These are phyloP conservation scores for Dunckerocampus dactyliophorus DNA, from an alignment of 2,113 vertebrate genomes.

Conservation along the genomic window DNA sequence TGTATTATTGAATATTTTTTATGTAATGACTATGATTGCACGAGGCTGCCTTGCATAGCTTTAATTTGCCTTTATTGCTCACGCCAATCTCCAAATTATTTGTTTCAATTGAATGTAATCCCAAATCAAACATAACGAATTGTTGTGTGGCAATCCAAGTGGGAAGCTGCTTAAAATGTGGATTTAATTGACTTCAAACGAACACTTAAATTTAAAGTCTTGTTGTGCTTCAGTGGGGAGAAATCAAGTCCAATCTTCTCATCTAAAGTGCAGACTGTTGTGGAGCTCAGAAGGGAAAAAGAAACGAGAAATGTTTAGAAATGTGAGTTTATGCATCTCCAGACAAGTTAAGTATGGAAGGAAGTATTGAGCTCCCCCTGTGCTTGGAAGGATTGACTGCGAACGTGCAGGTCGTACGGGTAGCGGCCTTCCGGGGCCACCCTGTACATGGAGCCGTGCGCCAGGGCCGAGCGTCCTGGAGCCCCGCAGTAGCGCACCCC, in stretches of 20 bases:
- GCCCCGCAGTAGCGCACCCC: slow-evolving; percentile 95
- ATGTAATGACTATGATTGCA: slow-evolving; percentile 44
- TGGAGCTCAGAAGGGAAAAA: not conserved
- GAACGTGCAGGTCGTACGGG: slow-evolving; percentile 97
- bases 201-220: not conserved
- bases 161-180: too few relatives aligned
- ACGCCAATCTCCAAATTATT: slow-evolving; percentile 27
- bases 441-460: slow-evolving; percentile 92
- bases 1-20: not conserved
- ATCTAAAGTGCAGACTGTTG: not conserved
- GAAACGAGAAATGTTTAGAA: slow-evolving; percentile 36
- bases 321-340: slow-evolving; percentile 20
- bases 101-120: not conserved
- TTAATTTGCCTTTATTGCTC: slow-evolving; percentile 62
- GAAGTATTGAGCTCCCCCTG: slow-evolving; percentile 96
- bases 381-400: slow-evolving; percentile 90
- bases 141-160: too few relatives aligned
- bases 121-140: not conserved
- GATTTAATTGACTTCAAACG: not conserved
- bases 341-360: slow-evolving; percentile 83
- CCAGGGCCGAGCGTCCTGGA: slow-evolving; percentile 88
- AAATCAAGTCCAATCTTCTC: not conserved
- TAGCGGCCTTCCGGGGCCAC: slow-evolving; percentile 94
- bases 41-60: slow-evolving; percentile 69
- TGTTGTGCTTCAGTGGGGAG: not conserved